These are phyloP conservation scores for Diaprepes abbreviatus DNA, from an alignment of 2,888 invertebrate species.

Conservation along the genomic window DNA sequence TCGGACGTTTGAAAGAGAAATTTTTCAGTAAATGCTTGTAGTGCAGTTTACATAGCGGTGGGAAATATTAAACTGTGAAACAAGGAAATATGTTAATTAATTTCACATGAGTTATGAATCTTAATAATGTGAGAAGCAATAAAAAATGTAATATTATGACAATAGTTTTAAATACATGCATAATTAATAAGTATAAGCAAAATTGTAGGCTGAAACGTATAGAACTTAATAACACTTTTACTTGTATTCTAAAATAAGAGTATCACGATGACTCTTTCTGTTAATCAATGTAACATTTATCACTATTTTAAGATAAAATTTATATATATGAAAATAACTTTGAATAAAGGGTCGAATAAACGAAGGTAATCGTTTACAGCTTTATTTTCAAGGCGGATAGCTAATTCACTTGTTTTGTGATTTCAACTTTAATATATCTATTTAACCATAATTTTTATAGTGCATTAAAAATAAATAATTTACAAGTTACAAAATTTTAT, in stretches of 20 bases:
- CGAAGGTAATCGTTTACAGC: too few species aligned
- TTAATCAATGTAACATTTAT: too few species aligned
- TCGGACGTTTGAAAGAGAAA: slow-evolving; percentile 40
- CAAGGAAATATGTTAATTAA: slow-evolving; percentile 14
- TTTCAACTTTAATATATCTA: too few species aligned
- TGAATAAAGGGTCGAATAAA: too few species aligned
- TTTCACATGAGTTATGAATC: slow-evolving; percentile 7
- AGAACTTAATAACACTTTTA: neutral
- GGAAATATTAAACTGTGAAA: slow-evolving; percentile 9
- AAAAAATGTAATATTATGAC: slow-evolving; percentile 28
- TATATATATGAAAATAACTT: too few species aligned
- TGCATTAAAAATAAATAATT: too few species aligned
- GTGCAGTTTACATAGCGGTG: slow-evolving; percentile 21
- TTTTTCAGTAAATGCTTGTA: slow-evolving; percentile 35
- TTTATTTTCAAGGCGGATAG: too few species aligned
- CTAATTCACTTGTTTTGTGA: too few species aligned
- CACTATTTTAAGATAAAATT: too few species aligned
- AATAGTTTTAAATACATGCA: neutral
- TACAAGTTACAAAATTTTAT: too few species aligned
- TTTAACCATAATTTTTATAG: too few species aligned
- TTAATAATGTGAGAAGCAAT: slow-evolving; percentile 10
- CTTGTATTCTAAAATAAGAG: too few species aligned
- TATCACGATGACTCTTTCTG: neutral
- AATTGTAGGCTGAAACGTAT: neutral
- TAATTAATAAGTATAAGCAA: neutral